Base-by-base conservation (phyloP, 35 echinoderm and acorn worm species). In the Amphiura filiformis region DNA sequence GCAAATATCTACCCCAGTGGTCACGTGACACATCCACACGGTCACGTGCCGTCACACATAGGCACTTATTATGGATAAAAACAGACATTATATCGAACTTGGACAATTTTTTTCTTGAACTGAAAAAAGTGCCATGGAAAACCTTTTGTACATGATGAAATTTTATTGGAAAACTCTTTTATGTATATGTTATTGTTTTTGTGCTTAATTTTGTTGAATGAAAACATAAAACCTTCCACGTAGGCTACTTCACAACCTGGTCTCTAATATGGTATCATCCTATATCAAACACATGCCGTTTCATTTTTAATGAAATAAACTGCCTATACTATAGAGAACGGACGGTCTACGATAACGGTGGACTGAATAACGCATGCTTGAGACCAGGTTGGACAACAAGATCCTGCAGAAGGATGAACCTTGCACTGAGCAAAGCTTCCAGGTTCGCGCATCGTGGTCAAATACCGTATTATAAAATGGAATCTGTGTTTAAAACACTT, bases 21-120 rank as follows among this genome's bases (percentile, higher is more conserved):
- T 94, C 96, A 98, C 85, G 96, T 98, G 93, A 87, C 96, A 35
- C 93, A 99, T 78, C 96, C 92, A 76, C 96, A 94, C 61, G 87
- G 96, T 85, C 96, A 99, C 77, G 87, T 99, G 93, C 87, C 96
- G 18, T 83, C 93, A 44, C 96, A 99, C 87, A 91, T 99, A 87
- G 96, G 96, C 34, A 92, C 96, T 11, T 99, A 99, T 77, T 99
- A 94, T 65, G 93, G 91, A 82, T 93, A 88, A 89, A 87, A 30
- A 15, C n/a, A n/a, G n/a, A n/a, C n/a, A n/a, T n/a, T n/a, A 39
- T 9, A 61, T 35, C 15, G 13, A 34, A 36, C 15, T 85, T 61
- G 61, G 61, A 70, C 61, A 70, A 35, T 85, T 30, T 75, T 83
- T 39, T 85, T 33, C 44, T 61, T 64, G 83, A 85, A n/a, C n/a